Conservation (phyloP, 2,888 invertebrate genomes). For the Zonitis immaculata region DNA sequence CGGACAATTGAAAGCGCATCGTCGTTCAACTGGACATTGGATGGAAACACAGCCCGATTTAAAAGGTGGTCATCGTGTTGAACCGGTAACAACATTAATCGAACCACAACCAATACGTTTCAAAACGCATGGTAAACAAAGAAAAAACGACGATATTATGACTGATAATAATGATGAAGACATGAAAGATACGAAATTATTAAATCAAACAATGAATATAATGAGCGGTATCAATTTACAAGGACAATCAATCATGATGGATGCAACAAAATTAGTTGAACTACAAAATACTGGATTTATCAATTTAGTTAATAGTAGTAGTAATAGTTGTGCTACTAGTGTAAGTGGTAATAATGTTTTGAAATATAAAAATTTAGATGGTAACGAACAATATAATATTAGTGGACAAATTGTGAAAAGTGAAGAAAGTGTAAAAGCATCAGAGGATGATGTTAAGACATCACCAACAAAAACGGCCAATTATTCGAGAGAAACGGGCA, state of each 20-base stretch:
- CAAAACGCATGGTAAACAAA: conserved; percentile 40
- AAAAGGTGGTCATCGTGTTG: conserved; percentile 47
- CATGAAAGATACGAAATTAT: conserved; percentile 13
- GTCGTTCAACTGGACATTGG: conserved; percentile 59
- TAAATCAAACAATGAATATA: conserved; percentile 33
- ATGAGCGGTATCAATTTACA: conserved; percentile 37
- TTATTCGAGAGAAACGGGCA: neutral
- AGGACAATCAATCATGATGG: conserved; percentile 35
- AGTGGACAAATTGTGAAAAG: conserved; percentile 13
- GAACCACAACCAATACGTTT: conserved; percentile 46
- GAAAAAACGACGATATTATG: conserved; percentile 23
- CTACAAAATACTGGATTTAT: conserved; percentile 32
- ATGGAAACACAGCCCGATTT: conserved; percentile 47
- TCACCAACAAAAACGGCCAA: neutral
- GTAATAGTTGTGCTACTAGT: too few species aligned
- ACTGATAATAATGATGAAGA: conserved; percentile 14
- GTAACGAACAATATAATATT: conserved; percentile 4
- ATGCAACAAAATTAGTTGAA: conserved; percentile 37
- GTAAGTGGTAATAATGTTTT: neutral
- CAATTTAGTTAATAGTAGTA: conserved; percentile 22
- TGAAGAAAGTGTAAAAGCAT: conserved; percentile 16
- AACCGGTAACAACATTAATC: conserved; percentile 44
- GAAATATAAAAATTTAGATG: conserved; percentile 23
- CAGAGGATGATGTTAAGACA: conserved; percentile 2
- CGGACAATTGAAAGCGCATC: conserved; percentile 58